A percentile compares a stretch with the other conserved stretches of the same genome.
phyloP scores from a whole-genome alignment of 2,113 vertebrate genomes.

The Scartelaos histophorus region DNA sequence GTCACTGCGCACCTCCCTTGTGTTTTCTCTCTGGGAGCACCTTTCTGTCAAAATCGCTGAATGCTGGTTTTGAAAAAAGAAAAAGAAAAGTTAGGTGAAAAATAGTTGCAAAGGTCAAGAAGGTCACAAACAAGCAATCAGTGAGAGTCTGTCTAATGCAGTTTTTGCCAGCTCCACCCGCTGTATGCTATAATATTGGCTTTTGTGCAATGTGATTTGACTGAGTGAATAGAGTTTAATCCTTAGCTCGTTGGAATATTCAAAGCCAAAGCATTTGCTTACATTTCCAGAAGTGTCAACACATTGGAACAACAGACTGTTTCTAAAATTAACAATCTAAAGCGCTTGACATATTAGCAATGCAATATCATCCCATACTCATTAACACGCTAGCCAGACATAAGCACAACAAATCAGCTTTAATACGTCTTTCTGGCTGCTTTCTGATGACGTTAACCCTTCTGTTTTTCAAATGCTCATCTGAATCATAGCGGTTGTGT shows the following conservation, averaged over 20 bases:
- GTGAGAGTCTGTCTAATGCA: conserved; percentile 13
- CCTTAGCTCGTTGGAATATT: conserved; percentile 53
- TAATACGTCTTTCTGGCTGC: conserved; percentile 45
- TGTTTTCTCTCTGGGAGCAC: conserved; percentile 23
- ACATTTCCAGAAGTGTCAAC: conserved; percentile 64
- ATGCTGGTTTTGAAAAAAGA: conserved; percentile 24
- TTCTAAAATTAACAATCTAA: conserved; percentile 63
- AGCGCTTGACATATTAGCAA: conserved; percentile 50
- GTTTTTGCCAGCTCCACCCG: conserved; percentile 17
- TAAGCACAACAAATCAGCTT: conserved; percentile 59
- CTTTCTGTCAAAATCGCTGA: conserved; percentile 14
- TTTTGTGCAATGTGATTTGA: conserved; percentile 49
- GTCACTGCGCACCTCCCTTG: conserved; percentile 50
- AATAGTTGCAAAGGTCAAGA: conserved; percentile 36
- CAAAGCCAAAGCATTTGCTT: conserved; percentile 59
- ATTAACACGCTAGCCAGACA: conserved; percentile 52
- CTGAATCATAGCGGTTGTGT: conserved; percentile 29
- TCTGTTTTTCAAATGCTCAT: conserved; percentile 51
- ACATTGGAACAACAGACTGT: conserved; percentile 62
- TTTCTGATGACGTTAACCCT: conserved; percentile 53
- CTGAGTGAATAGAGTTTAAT: conserved; percentile 67
- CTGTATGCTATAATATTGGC: conserved; percentile 30
- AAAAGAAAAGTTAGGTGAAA: conserved; percentile 28
- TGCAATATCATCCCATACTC: conserved; percentile 46
- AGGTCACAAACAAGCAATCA: conserved; percentile 37